Base-by-base conservation (phyloP, 2,113 vertebrate species). In the Mus musculus region DNA sequence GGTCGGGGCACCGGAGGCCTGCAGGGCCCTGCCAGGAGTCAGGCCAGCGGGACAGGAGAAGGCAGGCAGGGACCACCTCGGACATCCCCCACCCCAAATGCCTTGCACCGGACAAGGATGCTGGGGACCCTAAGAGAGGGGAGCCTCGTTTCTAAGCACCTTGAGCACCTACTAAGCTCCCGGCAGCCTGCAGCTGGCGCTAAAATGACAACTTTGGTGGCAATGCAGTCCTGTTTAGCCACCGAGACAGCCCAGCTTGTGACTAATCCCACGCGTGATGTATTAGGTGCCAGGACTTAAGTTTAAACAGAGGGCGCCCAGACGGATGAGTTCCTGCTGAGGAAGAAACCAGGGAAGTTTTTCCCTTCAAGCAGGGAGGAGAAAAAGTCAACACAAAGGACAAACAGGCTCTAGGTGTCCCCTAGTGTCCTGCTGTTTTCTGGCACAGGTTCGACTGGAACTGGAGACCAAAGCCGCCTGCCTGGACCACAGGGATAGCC, bases 241-340 rank as follows among this genome's bases (percentile, higher is more conserved):
- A 19, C 73, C 26, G 56, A 91, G 95, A 82, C 33, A 73, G 69
- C 91, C 65, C 59, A 30, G 7, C 82, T 1, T n/a, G 65, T 95
- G 94, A 96, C 92, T 97, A 94, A 97, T 61, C 80, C 92, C 90
- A 19, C 69, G 69, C 87, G 30, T 8, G 20, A 19, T 33, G 91
- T 61, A 88, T 76, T 75, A 59, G 71, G 86, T 95, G 94, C 90
- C 88, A 86, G 52, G 39, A 39, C 13, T 46, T 81, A 88, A 59
- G 95, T 93, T 95, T 97, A 90, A 93, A 95, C 96, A 96, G 96
- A 96, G 96, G 92, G 96, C 94, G 89, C 73, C 92, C 86, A 56
- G 88, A 88, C 69, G 92, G 84, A 69, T 67, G 69, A 42, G 67
- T 88, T 95, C 90, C 81, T 88, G 88, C 92, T 33, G 67, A 81